Evolutionary conservation across 2,113 vertebrate species (phyloP), one percentile per base, ranked within the genome.

Genomic region (Chunga burmeisteri): DNA sequence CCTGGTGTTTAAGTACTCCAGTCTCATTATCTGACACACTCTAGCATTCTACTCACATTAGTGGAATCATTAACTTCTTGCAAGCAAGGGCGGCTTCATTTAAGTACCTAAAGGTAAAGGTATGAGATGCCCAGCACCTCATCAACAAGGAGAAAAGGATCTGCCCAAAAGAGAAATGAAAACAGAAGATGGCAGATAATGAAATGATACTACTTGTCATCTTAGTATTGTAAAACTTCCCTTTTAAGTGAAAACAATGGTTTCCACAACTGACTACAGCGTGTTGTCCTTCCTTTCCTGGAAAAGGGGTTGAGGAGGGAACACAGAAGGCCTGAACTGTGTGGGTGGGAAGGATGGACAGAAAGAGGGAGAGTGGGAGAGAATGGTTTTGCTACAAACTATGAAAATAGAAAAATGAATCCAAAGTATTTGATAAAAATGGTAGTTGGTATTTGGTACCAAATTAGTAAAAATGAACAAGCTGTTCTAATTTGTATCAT

Each of bases 141-240:
- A 26, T 56, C 70, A 88, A 44, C 20, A 74, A 81, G 12, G 26
- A 87, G 40, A 72, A 72, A 83, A 92, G 18, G 10, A 72, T 74
- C 55, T 94, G 59, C 17, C 7, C 1, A 1, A 85, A 93, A 88
- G 40, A 95, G 85, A 88, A 95, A 88, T 66, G 63, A 93, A 93
- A 92, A 77, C 18, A 90, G 67, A 90, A 81, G 49, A 78, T 17
- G 52, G n/a, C 20, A 86, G 50, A 81, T 82, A 96, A 95, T 62
- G 40, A 92, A 96, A 90, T 47, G 8, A 96, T 83, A 75, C 79
- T 85, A 26, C 32, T 90, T 78, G 52, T 83, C 90, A 88, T 61
- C 46, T 26, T 53, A 59, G n/a, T 87, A 61, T 16, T 38, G 29
- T 38, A 88, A 70, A 88, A 95, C 73, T 93, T 94, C 93, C 73